Evolutionary conservation across 1,140 invertebrate genomes (phyloP), one percentile per base, ranked within the genome.

Genomic region (Mylabris phalerata): DNA sequence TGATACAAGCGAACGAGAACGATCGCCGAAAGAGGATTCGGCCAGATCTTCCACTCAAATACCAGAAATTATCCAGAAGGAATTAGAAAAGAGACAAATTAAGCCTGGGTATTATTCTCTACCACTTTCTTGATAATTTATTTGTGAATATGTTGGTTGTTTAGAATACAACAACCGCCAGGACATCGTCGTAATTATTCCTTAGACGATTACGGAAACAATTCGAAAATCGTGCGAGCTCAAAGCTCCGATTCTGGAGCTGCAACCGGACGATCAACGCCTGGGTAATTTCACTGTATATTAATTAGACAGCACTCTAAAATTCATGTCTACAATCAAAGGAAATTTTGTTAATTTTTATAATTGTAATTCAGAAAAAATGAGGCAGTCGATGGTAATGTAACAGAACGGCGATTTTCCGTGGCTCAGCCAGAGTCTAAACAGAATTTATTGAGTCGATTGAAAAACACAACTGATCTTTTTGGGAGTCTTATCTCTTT

Each of bases 21-120:
- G 25, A 50, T 48, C 32, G 38, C 26, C 9, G 9, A 24, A 27
- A 5, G 3, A 9, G 3, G 19, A 38, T 45, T 27, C 43, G 45
- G 26, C n/a, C 11, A 7, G 11, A 42, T 50, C 52, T 19, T 39
- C 50, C 0, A 48, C 55, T 9, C 50, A 63, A 44, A 74, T 84
- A 51, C 80, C 81, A 2, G 76, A 81, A 41, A 77, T 80, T 11
- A 78, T 84, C 38, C 74, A 78, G 58, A 82, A 80, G 60, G 82
- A 84, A 69, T 64, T 84, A 38, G 78, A 82, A 51, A 82, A 79
- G 65, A 62, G 80, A 48, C 72, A 79, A 50, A 83, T 84, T 59
- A 79, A 80, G 4, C 77, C 74, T 4, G 77, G 75, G 72, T 74
- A 69, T 57, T 9, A 25, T 32, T 41, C 7, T 1, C 43, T 24